phyloP scores from a whole-genome alignment of 2,113 vertebrate species.

The Oostethus manadensis region DNA sequence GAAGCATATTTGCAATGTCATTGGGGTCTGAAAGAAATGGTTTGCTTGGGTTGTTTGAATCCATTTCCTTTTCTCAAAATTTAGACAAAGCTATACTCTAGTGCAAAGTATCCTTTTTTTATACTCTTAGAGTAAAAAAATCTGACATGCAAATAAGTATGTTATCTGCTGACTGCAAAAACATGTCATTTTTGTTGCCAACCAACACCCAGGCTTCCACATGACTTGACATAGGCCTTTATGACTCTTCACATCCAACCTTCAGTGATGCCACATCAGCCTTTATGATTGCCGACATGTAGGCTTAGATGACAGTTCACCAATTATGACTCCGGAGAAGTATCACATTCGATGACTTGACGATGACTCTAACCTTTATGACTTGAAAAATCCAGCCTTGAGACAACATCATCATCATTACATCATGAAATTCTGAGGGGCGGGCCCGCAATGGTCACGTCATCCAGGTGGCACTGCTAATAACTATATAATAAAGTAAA shows the following conservation, averaged over 20 bases:
- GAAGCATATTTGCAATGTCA: conserved; percentile 5
- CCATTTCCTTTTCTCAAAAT: neutral
- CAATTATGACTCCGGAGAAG: neutral
- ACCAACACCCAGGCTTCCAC: neutral
- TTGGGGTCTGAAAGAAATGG: neutral
- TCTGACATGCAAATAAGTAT: neutral
- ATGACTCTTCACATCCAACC: neutral
- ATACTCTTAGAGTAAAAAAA: neutral
- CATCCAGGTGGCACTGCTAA: too few relatives aligned
- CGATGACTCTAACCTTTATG: neutral
- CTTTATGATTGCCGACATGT: neutral
- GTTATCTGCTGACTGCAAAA: neutral
- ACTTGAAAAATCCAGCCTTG: neutral
- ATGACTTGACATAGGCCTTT: neutral
- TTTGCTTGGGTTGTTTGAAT: neutral
- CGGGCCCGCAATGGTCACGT: too few relatives aligned
- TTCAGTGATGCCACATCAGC: neutral
- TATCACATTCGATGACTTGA: neutral
- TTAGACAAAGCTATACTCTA: neutral
- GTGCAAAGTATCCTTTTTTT: neutral
- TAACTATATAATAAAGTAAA: too few relatives aligned
- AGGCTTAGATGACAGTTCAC: conserved; percentile 4
- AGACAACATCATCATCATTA: neutral
- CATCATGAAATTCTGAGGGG: neutral
- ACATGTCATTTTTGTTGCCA: neutral